phyloP scores from a whole-genome alignment of 2,113 vertebrate genomes.

The Coturnix japonica region DNA sequence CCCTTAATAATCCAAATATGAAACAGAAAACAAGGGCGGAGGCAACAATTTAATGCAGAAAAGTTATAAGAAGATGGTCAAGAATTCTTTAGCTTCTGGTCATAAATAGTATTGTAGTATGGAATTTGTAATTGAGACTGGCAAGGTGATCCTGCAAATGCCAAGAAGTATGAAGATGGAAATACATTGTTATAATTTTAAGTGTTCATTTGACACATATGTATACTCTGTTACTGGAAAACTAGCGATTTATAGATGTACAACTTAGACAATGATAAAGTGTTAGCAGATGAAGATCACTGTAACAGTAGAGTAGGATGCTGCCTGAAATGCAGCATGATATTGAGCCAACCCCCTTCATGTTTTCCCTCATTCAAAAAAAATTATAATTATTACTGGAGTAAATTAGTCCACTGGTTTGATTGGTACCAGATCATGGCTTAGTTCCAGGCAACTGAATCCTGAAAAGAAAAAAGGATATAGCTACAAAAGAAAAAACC shows the following conservation, averaged over 20 bases:
- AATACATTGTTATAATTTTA: neutral
- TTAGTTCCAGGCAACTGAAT: slow-evolving; percentile 53
- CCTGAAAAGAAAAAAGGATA: slow-evolving; percentile 39
- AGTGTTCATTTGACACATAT: neutral
- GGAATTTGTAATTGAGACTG: slow-evolving; percentile 22
- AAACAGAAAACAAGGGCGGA: slow-evolving; percentile 16
- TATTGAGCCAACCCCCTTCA: neutral
- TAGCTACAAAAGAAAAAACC: slow-evolving; percentile 56
- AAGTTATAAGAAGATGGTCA: slow-evolving; percentile 37
- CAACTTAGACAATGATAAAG: neutral
- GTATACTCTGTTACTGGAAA: neutral
- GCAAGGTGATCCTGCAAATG: slow-evolving; percentile 39
- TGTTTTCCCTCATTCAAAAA: neutral
- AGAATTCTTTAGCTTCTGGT: neutral
- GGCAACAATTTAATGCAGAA: slow-evolving; percentile 10
- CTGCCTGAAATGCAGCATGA: neutral
- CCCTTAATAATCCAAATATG: slow-evolving; percentile 12
- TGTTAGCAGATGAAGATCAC: neutral
- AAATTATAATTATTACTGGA: neutral
- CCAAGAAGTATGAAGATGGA: neutral
- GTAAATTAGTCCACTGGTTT: slow-evolving; percentile 15
- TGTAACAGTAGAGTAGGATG: neutral
- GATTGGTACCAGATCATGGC: slow-evolving; percentile 14
- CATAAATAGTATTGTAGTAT: neutral
- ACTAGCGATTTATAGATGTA: neutral